Base-by-base conservation (phyloP, 2,113 vertebrate species). In the Cromileptes altivelis region DNA sequence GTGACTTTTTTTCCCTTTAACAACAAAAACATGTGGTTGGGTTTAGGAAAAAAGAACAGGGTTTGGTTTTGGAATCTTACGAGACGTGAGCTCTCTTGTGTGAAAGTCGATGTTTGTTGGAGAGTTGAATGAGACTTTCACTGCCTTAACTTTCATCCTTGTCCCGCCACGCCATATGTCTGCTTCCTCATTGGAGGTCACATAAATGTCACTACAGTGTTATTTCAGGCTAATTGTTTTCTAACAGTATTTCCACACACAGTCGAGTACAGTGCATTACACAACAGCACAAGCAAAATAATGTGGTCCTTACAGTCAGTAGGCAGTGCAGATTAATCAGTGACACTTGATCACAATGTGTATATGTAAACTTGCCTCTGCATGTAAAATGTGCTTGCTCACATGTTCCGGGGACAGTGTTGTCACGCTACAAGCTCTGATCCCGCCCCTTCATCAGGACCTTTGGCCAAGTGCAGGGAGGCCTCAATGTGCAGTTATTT, bases 281-380 rank as follows among this genome's bases (percentile, higher is more conserved):
- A 55, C 49, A 85, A 85, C 49, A 63, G 18, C 15, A 3, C 10
- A 23, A 65, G 23, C 25, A 42, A 77, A 79, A 75, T 55, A 82
- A 17, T 42, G 9, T 80, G 40, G 25, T 42, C 14, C 23, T 9
- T n/a, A 23, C 25, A 61, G 70, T 76, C 62, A 40, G 49, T 17
- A 19, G n/a, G 13, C 19, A 12, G 19, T 21, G 56, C 49, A 25
- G 84, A 82, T 87, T 70, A 89, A 88, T 82, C 50, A 88, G 57
- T 88, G 70, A 85, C 75, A 70, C 21, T 62, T 55, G 14, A 37
- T 82, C 40, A 25, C 3, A 23, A 49, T 55, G 62, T 69, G 58
- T 61, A 1, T 27, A 15, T 49, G 27, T 13, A 19, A 42, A 57
- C 50, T 4, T 69, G 62, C 67, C 25, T 57, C 12, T 21, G 63